Conservation (phyloP, 2,888 invertebrate genomes). For the Coleophora flavipennella region DNA sequence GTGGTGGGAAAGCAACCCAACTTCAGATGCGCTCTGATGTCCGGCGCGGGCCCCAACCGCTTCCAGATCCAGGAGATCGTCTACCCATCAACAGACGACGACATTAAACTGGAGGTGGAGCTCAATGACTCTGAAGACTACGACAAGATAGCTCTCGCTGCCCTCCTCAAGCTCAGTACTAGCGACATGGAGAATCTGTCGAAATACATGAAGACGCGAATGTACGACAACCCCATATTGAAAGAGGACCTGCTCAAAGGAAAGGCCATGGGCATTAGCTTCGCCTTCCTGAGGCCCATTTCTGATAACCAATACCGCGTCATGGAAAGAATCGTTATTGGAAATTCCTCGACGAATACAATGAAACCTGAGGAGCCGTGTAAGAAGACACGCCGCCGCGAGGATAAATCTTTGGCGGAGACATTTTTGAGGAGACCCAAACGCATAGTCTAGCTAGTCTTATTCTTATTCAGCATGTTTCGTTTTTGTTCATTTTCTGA, state of each 20-base stretch:
- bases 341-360: conserved; percentile 32
- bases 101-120: conserved; percentile 52
- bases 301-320: conserved; percentile 50
- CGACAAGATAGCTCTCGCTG: conserved; percentile 57
- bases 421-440: conserved; percentile 41
- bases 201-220: conserved; percentile 43
- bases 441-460: conserved; percentile 21
- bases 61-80: conserved; percentile 55
- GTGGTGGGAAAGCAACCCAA: conserved; percentile 41
- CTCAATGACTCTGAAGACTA: conserved; percentile 52
- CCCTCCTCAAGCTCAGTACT: conserved; percentile 40
- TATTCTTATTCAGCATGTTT: conserved; percentile 8
- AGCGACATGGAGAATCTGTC: conserved; percentile 41
- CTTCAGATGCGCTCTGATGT: conserved; percentile 53
- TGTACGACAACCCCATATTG: conserved; percentile 37
- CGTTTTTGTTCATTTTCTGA: no score
- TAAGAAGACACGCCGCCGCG: conserved; percentile 35
- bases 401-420: conserved; percentile 34
- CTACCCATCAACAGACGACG: conserved; percentile 41
- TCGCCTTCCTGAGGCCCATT: conserved; percentile 47
- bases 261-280: conserved; percentile 47
- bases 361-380: conserved; percentile 28
- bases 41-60: conserved; percentile 56
- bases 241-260: conserved; percentile 50
- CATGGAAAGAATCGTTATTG: conserved; percentile 46